These are phyloP conservation scores for Enteromius fasciolatus DNA, from an alignment of 2,797 vertebrate species.

Conservation along the genomic window DNA sequence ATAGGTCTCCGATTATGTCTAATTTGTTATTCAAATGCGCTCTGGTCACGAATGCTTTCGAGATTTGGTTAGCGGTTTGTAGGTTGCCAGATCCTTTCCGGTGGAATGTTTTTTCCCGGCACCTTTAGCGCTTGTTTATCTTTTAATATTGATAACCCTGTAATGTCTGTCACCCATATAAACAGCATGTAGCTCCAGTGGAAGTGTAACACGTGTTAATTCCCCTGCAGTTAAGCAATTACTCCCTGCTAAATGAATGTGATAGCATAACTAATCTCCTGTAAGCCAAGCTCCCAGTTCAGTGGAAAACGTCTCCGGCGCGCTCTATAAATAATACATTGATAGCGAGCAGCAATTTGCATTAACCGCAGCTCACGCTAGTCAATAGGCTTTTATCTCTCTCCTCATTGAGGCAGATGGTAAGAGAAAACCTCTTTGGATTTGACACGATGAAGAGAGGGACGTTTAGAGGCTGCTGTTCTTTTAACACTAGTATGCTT, in stretches of 20 bases:
- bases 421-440: constrained; percentile 68
- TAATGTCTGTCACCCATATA: constrained; percentile 51
- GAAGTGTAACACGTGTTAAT: constrained; percentile 74
- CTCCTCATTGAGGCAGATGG: constrained; percentile 70
- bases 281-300: constrained; percentile 81
- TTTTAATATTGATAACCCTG: constrained; percentile 50
- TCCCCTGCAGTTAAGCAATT: constrained; percentile 81
- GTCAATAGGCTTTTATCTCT: constrained; percentile 82
- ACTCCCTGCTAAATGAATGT: constrained; percentile 80
- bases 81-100: constrained; percentile 33
- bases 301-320: constrained; percentile 76
- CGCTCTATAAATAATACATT: constrained; percentile 80
- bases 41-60: constrained; percentile 41
- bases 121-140: constrained; percentile 48
- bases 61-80: constrained; percentile 50
- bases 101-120: constrained; percentile 20
- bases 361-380: constrained; percentile 78
- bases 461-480: constrained; percentile 46
- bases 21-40: constrained; percentile 51
- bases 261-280: constrained; percentile 83
- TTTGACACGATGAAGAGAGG: constrained; percentile 70
- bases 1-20: constrained; percentile 40
- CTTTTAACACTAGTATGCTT: constrained; percentile 37
- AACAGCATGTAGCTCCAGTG: constrained; percentile 63
- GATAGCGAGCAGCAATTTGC: constrained; percentile 80